Evolutionary conservation across 2,113 vertebrate species (phyloP), one percentile per base, ranked within the genome.

Genomic region (Pedionomus torquatus): DNA sequence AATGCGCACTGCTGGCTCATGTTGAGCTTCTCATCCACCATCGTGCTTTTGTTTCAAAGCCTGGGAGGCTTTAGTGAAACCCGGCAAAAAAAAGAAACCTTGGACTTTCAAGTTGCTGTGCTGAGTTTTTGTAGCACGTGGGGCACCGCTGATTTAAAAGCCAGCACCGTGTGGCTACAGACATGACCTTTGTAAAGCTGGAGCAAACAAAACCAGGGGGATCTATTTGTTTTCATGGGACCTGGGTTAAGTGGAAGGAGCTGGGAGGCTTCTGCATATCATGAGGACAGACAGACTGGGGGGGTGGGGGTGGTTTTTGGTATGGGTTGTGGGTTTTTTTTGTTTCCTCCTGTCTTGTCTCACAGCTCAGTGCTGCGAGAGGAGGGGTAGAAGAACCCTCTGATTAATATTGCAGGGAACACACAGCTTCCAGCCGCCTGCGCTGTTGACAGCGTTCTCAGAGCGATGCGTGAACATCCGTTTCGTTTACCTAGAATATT

Each of bases 321-420:
- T 64, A 3, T 64, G 20, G 44, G 5, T 44, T 44, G 12, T 0
- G 84, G 64, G 24, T 21, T 0, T 87, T 69, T 24, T 21, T 23
- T n/a, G 43, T 60, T 25, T 49, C 48, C 41, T 90, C 64, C 58
- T 88, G 85, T 10, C 75, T 55, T 51, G 80, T 91, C 96, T 95
- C 1, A 64, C 93, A 89, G 86, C 91, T 92, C 16, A 3, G 72
- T 35, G 72, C 83, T 51, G 71, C 2, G 54, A 92, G 87, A 52
- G 66, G 84, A 65, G 57, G 74, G 61, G 39, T 11, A 55, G 41
- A 61, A 82, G 81, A 79, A 16, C 10, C 19, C 25, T 19, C 68
- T 96, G 92, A 89, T 81, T 2, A 7, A 70, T 48, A 5, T 2
- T 60, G 64, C 78, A 84, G 44, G 68, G 83, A 68, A 39, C 2